Evolutionary conservation across 2,888 invertebrate species (phyloP), one percentile per base, ranked within the genome.

Genomic region (Ennomos fuscantarius): DNA sequence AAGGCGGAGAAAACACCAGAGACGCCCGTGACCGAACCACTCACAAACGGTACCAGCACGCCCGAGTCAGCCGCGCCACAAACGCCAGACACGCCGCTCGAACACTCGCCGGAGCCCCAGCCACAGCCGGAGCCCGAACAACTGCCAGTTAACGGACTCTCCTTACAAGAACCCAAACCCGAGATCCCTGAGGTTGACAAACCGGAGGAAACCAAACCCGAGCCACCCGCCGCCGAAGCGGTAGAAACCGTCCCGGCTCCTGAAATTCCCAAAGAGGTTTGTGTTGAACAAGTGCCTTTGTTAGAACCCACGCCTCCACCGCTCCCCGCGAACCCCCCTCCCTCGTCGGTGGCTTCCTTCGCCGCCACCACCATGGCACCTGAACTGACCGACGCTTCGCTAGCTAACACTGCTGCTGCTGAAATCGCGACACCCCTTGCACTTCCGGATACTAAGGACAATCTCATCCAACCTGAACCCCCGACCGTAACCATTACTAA

Each of bases 321-420:
- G 74, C 94, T 95, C 81, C 95, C 95, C 71, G 93, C 94, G 81
- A 95, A 94, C 81, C 95, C 95, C 80, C 95, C 95, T 82, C 95
- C 95, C 73, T 95, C 95, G 78, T 95, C 95, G 88, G 95, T 95
- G 90, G 95, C 94, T 84, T 95, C 95, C 74, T 95, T 95, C 87
- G 95, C 95, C 84, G 94, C 94, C 80, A 93, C 94, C 80, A 94
- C 94, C 66, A 94, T 94, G 93, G 94, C 94, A 81, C 93, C 88
- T 72, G 91, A 91, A 76, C 70, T 84, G 79, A 79, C 87, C 72
- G 85, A 84, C 68, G 84, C 89, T 87, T 84, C 87, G 79, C 84
- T 85, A 79, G 76, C 81, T 85, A 88, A 86, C 81, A 82, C 83
- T 72, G 76, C 87, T 75, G 86, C 83, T 75, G 80, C 79, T 69